These are phyloP conservation scores for Microctenopoma steveboyesi DNA, from an alignment of 2,797 vertebrate species.

Conservation along the genomic window DNA sequence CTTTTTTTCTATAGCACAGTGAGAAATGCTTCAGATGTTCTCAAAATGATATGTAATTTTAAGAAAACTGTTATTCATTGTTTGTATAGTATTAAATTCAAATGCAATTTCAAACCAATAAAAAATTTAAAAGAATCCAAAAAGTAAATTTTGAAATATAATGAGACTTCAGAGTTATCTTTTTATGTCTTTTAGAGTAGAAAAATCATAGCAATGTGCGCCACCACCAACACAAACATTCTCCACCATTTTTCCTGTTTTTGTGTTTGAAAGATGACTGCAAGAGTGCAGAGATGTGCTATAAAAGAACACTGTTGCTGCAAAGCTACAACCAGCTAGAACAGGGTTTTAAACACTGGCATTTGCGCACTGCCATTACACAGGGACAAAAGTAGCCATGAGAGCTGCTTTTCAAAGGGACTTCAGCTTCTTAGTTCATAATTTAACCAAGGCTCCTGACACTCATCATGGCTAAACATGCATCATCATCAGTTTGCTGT, in stretches of 20 bases:
- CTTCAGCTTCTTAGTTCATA: slow-evolving; percentile 6
- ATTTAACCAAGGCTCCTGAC: not conserved
- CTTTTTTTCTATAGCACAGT: not conserved
- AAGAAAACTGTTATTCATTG: slow-evolving; percentile 9
- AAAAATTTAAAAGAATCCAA: not conserved
- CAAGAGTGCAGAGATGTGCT: not conserved
- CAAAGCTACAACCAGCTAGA: slow-evolving; percentile 13
- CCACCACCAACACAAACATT: not conserved
- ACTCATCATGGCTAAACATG: not conserved
- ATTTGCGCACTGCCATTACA: slow-evolving; percentile 49
- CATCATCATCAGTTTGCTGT: not conserved
- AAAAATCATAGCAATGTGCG: not conserved
- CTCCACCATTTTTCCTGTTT: slow-evolving; percentile 10
- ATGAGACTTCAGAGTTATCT: not conserved
- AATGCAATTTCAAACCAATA: not conserved
- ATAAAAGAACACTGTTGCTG: slow-evolving; percentile 15
- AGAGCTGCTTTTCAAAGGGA: slow-evolving; percentile 41
- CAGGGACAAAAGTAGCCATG: slow-evolving; percentile 32
- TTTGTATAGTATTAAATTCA: too few species aligned
- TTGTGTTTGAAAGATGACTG: not conserved
- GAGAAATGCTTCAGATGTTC: slow-evolving; percentile 10
- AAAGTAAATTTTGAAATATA: not conserved
- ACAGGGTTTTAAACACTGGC: slow-evolving; percentile 41
- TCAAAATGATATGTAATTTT: slow-evolving; percentile 21
- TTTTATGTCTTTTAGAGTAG: not conserved